phyloP scores from a whole-genome alignment of 2,113 vertebrate genomes.

The Psettodes erumei region DNA sequence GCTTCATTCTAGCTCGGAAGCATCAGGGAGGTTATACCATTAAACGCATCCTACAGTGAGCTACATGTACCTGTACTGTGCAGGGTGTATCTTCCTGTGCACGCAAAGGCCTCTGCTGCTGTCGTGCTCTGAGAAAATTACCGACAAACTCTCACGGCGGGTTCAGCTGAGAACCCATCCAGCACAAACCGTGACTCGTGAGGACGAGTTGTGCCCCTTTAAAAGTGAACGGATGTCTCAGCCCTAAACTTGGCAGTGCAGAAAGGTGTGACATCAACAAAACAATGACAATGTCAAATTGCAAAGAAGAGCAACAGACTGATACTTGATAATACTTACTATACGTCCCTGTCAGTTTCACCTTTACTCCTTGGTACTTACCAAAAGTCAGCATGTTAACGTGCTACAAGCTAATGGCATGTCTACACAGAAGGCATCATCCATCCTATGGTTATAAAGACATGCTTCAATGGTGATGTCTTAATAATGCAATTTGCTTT shows the following conservation, averaged over 20 bases:
- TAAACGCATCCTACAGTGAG: conserved; percentile 11
- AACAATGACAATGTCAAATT: conserved; percentile 4
- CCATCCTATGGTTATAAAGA: neutral
- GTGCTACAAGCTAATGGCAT: too few species aligned
- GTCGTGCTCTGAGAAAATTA: neutral
- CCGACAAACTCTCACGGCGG: neutral
- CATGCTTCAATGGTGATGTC: neutral
- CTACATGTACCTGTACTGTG: neutral
- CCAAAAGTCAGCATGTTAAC: neutral
- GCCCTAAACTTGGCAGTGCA: neutral
- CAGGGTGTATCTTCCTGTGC: too few species aligned
- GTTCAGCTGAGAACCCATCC: conserved; percentile 3
- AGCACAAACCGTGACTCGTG: neutral
- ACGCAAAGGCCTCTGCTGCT: conserved; percentile 9
- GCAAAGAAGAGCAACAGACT: too few species aligned
- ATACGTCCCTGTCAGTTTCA: neutral
- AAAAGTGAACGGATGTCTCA: conserved; percentile 20
- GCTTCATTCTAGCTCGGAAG: conserved; percentile 37
- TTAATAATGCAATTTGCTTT: neutral
- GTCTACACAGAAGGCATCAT: neutral
- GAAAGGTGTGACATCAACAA: neutral
- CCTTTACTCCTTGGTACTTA: neutral
- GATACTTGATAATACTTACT: too few species aligned
- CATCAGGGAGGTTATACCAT: conserved; percentile 20
- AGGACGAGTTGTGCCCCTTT: conserved; percentile 40